Base-by-base conservation (phyloP, 2,888 invertebrate genomes). In the Zaprionus obscuricornis region DNA sequence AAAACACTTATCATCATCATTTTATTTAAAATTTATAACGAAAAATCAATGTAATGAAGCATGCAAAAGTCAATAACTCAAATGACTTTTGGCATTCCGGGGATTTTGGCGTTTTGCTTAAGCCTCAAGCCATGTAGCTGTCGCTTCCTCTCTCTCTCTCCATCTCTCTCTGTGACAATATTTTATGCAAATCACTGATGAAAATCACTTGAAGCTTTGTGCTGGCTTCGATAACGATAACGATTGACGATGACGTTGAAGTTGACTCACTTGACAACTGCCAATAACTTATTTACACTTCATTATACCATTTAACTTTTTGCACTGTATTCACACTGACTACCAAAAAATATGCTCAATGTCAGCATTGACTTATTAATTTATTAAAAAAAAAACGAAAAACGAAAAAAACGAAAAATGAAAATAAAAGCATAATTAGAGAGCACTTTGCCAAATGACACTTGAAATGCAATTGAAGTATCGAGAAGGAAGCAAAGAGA, bases 211-310 rank as follows among this genome's bases (percentile, higher is more conserved):
- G 34, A 11, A 46, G n/a, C n/a, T n/a, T n/a, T n/a, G n/a, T n/a
- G n/a, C 47, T 58, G 45, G 57, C 58, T 54, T 49, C 66, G 76
- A 74, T 74, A 77, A 64, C 82, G 78, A 76, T 76, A 46, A n/a
- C n/a, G n/a, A n/a, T n/a, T n/a, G n/a, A n/a, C n/a, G n/a, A n/a
- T n/a, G n/a, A n/a, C n/a, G n/a, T n/a, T n/a, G n/a, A n/a, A n/a
- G n/a, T n/a, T 70, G 77, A 81, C 71, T 81, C 84, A 81, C 85
- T 82, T 85, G 85, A 82, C 78, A 84, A 74, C 81, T 85, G 86
- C 81, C 81, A 82, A 86, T 86, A 85, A 81, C 76, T 85, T 84
- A 83, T 82, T 82, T 85, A 85, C 81, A 85, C 81, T 84, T 83
- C 84, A 85, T 82, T 82, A 83, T 85, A 49, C 56, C 62, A 64